Conservation (phyloP, 2,113 vertebrate genomes). For the Microcebus jonahi region DNA sequence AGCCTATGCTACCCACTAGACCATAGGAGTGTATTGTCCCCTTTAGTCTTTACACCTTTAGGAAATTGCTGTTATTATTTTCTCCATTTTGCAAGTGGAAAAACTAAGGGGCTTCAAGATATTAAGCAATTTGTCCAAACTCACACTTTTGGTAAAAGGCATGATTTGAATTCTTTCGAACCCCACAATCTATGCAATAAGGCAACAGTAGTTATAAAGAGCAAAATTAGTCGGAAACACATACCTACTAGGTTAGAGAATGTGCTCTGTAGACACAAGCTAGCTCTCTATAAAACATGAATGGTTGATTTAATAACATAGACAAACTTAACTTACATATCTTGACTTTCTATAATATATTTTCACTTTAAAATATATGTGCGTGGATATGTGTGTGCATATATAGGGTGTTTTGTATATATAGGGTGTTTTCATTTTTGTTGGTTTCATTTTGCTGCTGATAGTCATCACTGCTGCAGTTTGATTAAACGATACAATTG, state of each 20-base stretch:
- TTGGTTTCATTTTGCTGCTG: conserved; percentile 8
- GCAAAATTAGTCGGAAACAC: not conserved
- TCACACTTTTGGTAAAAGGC: not conserved
- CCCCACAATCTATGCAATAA: not conserved
- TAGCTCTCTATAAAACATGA: not conserved
- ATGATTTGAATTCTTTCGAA: not conserved
- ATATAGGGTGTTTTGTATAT: not conserved
- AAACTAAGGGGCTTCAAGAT: not conserved
- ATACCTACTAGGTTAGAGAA: not conserved
- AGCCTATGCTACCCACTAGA: not conserved
- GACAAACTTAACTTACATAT: not conserved
- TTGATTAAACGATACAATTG: conserved; percentile 66
- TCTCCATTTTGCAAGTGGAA: not conserved
- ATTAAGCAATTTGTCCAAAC: not conserved
- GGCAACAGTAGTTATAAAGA: not conserved
- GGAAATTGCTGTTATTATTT: not conserved
- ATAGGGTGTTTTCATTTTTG: not conserved
- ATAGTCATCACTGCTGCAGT: conserved; percentile 26
- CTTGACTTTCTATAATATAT: not conserved
- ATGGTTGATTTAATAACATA: not conserved
- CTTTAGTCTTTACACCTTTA: not conserved
- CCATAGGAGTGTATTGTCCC: not conserved
- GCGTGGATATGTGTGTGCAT: not conserved
- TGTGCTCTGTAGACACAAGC: not conserved
- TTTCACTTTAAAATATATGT: not conserved